Base-by-base conservation (phyloP, 2,888 invertebrate genomes). In the Callosobruchus maculatus region DNA sequence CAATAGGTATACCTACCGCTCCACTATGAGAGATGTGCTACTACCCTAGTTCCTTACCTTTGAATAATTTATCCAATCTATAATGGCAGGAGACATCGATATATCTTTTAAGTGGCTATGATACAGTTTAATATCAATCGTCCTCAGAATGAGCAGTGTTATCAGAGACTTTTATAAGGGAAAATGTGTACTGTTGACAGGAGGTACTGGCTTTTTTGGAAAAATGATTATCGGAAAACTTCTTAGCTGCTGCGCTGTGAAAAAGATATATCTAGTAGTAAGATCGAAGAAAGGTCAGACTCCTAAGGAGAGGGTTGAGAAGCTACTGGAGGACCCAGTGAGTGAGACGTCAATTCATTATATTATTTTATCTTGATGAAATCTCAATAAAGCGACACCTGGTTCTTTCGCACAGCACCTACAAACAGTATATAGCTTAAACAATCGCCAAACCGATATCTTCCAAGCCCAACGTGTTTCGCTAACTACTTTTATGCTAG, bases 241-340 rank as follows among this genome's bases (percentile, higher is more conserved):
- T 18, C 73, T 85, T 20, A 78, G 83, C 22, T 77, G 79, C 3
- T 84, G 83, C 30, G 80, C 82, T 30, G 76, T 84, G 5, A 78
- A 81, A 21, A 81, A 77, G 26, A 77, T 85, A 21, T 85, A 83
- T 71, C 67, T 85, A 66, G 77, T 85, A 66, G 81, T 84, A 18
- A 77, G 85, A 21, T 78, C 81, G 1, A 85, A 85, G 74, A 80
- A 80, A 30, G 83, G 84, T 22, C 77, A 81, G 13, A 74, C 74
- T 0, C 78, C 80, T 5, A 77, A 80, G 2, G 78, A 81, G 26
- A 77, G 85, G 4, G 77, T 85, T 20, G 88, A 90, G 26, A 90
- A 91, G 73, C 88, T 92, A 77, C 90, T 91, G 75, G 89, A 90
- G 72, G 89, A 91, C 78, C 88, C 89, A 80, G 92, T 92, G 78